Evolutionary conservation across 2,888 invertebrate genomes (phyloP), one percentile per base, ranked within the genome.

Genomic region (Agrotis segetum): DNA sequence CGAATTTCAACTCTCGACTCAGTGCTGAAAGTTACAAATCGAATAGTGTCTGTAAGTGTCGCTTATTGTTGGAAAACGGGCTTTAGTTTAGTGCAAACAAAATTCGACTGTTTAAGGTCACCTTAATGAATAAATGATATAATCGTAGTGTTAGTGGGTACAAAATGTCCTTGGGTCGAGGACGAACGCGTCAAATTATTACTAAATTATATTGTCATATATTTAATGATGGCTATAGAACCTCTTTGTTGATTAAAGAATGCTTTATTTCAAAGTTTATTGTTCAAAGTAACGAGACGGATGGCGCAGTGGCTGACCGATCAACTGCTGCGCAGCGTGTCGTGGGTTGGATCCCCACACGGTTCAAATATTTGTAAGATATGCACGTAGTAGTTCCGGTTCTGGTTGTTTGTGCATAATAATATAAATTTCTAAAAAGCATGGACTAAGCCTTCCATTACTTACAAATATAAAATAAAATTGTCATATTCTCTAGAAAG

Each of bases 71-170:
- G n/a, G 13, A n/a, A 29, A 55, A 11, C n/a, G 11, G 13, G n/a
- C 14, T n/a, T 74, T 71, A 73, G 79, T 66, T 75, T 74, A 83
- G 72, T 79, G 88, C 85, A 89, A 89, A 88, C 87, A 82, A 80
- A 87, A 85, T 87, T 88, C 79, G 85, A 86, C 80, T 82, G 80
- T 81, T 85, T 89, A 84, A 85, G 87, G 86, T 86, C 87, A 85
- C 74, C 85, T 74, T 81, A 74, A 87, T 91, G 89, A 91, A 91
- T 92, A 90, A 89, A 85, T 88, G 84, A 90, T 89, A 71, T 55
- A 44, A 19, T 44, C 52, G 61, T 52, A 40, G 58, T 76, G 59
- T 67, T 58, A 19, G 11, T 56, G 24, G 24, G 24, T 24, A 24
- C 24, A 56, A 5, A 29, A 34, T 59, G 73, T 67, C 78, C 79